Evolutionary conservation across 2,113 vertebrate species (phyloP).

Genomic region (Podiceps cristatus): DNA sequence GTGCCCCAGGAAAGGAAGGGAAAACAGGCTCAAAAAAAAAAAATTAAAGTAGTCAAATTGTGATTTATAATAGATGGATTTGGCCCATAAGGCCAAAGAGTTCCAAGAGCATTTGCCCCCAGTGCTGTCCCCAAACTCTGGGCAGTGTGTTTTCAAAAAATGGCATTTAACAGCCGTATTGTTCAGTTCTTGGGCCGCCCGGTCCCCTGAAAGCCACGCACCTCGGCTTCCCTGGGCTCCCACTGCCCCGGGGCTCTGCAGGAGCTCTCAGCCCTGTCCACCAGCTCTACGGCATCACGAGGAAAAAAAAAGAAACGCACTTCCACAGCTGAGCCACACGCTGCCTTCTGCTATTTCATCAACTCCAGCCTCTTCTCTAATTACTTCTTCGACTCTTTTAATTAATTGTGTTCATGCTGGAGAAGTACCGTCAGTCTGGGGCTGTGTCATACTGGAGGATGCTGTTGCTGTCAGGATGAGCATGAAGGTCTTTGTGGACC

Average conservation of each 20-base stretch:
- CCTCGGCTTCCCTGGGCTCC: not conserved
- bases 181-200: not conserved
- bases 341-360: not conserved
- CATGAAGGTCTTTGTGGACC: not conserved
- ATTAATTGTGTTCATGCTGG: not conserved
- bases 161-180: accelerated
- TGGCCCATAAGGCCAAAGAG: not conserved
- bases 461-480: not conserved
- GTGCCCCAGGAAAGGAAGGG: no score
- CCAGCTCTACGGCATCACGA: accelerated
- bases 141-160: not conserved
- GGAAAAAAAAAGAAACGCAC: not conserved
- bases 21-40: not conserved
- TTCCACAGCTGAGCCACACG: accelerated
- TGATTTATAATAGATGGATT: not conserved
- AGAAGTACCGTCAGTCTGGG: not conserved
- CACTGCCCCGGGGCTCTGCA: not conserved
- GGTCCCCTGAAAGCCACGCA: not conserved
- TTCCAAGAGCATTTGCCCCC: accelerated
- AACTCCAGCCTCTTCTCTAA: not conserved
- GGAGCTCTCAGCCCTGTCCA: not conserved
- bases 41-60: no score
- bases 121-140: not conserved
- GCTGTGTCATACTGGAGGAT: accelerated
- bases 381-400: not conserved